Evolutionary conservation across 2,113 vertebrate species (phyloP), one percentile per base, ranked within the genome.

Genomic region (Ceuthmochares aereus): DNA sequence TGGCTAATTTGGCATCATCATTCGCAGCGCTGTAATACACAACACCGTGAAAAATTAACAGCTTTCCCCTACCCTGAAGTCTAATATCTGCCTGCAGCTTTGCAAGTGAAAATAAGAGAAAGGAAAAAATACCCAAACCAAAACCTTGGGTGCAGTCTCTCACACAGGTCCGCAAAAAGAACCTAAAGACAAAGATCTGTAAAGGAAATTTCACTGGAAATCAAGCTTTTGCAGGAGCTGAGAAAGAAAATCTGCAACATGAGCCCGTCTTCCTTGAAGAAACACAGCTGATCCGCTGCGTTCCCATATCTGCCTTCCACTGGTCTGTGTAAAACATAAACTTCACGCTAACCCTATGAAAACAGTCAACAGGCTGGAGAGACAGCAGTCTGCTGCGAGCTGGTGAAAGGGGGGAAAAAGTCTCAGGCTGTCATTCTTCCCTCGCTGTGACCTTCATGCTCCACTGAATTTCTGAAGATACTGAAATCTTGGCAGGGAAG

Each of bases 401-500:
- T 93, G 95, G 67, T 95, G 95, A 96, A 95, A 94, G 87, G 80
- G 86, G 63, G 6, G 70, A 72, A 93, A 85, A 80, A 75, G 70
- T 93, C 96, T 93, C 91, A 96, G 93, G 94, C 95, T 97, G 96
- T 96, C 97, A 96, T 95, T 96, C 95, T 97, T 97, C 87, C 95
- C 96, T 97, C n/a, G 80, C 89, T 86, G 86, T 97, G 97, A 97
- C 97, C 97, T 97, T 98, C 97, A 97, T 93, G 96, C 96, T 97
- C 97, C 90, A 82, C 43, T 97, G 94, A 62, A 90, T 97, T 97
- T 96, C 96, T 98, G 97, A 97, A 98, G 98, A 98, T 96, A 97
- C 95, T 91, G 93, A 97, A 96, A 97, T 97, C 97, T 98, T 98
- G 97, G 97, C 98, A 98, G 97, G 97, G 94, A 97, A 97, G 95